Conservation (phyloP, 37 sponge, comb jelly and placozoan genomes). For the Tethya wilhelma region DNA sequence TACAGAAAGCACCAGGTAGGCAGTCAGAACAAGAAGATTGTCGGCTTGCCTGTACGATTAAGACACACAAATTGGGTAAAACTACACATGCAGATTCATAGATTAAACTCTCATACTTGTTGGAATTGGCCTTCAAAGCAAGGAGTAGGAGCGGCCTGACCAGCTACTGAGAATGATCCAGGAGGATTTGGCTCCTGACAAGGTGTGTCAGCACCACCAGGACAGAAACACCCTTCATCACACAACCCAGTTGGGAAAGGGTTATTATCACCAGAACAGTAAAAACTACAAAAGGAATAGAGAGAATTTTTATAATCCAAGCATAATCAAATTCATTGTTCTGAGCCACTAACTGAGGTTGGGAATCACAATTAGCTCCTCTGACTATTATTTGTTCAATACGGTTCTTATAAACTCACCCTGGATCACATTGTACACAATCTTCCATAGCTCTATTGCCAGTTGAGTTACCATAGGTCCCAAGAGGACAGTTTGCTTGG, state of each 20-base stretch:
- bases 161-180: not conserved
- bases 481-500: slow-evolving; percentile 18
- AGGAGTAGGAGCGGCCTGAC: not conserved
- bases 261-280: slow-evolving; percentile 15
- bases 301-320: not conserved
- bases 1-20: not conserved
- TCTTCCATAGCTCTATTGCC: slow-evolving; percentile 8
- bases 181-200: slow-evolving; percentile 12
- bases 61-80: not conserved
- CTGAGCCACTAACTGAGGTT: too few relatives aligned
- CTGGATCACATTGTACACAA: slow-evolving; percentile 13
- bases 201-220: not conserved
- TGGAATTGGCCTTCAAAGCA: not conserved
- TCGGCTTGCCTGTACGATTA: not conserved
- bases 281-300: not conserved
- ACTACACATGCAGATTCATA: not conserved
- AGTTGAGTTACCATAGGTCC: slow-evolving; percentile 14
- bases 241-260: slow-evolving; percentile 7
- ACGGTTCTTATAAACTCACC: slow-evolving; percentile 7
- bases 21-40: not conserved
- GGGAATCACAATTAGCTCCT: too few relatives aligned
- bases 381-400: too few relatives aligned
- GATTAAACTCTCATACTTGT: not conserved
- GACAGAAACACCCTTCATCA: slow-evolving; percentile 3
- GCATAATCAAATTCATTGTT: not conserved